Evolutionary conservation across 2,797 vertebrate species (phyloP).

Genomic region (Chaunax sp.): DNA sequence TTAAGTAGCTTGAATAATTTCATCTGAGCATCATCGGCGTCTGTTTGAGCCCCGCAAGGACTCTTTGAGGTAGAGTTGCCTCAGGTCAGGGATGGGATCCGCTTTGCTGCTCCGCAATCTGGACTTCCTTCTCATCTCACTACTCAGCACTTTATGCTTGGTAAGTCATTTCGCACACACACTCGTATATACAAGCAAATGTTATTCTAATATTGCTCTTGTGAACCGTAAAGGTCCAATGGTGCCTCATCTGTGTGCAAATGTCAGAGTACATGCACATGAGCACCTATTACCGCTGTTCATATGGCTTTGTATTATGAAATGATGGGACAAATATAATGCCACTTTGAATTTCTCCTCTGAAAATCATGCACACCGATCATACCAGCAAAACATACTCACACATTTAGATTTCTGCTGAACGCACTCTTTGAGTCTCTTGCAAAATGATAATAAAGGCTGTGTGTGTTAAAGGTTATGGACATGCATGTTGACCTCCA

Average conservation of each 20-base stretch:
- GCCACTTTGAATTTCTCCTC: too few species aligned
- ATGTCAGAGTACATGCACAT: conserved; percentile 13
- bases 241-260: conserved; percentile 17
- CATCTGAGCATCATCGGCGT: conserved; percentile 63
- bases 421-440: not conserved
- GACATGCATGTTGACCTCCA: not conserved
- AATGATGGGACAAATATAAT: too few species aligned
- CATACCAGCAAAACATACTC: not conserved
- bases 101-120: conserved; percentile 85
- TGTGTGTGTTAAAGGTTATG: not conserved
- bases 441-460: not conserved
- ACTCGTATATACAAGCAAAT: not conserved
- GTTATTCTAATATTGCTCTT: not conserved
- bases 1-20: conserved; percentile 70
- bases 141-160: conserved; percentile 88
- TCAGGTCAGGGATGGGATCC: conserved; percentile 90
- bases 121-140: conserved; percentile 89
- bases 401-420: too few species aligned
- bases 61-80: conserved; percentile 59
- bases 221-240: not conserved
- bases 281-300: conserved; percentile 9
- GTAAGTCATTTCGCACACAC: conserved; percentile 83
- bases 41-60: conserved; percentile 64
- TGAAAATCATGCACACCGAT: not conserved
- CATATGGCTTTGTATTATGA: too few species aligned